Conservation (phyloP, 2,888 invertebrate species). For the Sinodicranocentrus sp. region DNA sequence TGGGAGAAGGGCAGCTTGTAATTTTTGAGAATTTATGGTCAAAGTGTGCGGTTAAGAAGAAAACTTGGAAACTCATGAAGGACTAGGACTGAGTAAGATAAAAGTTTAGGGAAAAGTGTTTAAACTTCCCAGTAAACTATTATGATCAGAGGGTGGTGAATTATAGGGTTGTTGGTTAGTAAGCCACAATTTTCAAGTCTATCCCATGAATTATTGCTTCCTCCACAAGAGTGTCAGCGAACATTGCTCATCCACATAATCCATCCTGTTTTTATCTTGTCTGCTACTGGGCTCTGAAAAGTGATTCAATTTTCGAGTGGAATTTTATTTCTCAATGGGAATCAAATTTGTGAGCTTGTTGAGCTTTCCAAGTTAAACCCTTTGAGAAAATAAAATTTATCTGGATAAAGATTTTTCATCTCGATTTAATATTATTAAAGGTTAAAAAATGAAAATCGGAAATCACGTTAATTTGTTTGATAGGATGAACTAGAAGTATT, state of each 20-base stretch:
- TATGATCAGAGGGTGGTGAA: slow-evolving; percentile 66
- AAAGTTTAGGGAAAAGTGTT: slow-evolving; percentile 63
- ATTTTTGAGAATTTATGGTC: slow-evolving; percentile 53
- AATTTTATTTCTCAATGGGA: too few species aligned
- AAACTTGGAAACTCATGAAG: slow-evolving; percentile 10
- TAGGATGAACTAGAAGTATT: too few species aligned
- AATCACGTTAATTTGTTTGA: too few species aligned
- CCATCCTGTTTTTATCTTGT: not conserved
- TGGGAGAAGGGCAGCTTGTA: slow-evolving; percentile 26
- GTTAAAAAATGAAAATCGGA: too few species aligned
- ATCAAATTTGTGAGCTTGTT: too few species aligned
- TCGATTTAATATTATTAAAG: too few species aligned
- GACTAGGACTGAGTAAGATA: not conserved
- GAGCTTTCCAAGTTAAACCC: too few species aligned
- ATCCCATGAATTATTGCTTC: slow-evolving; percentile 76
- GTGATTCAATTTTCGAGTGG: not conserved
- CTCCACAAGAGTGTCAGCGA: slow-evolving; percentile 49
- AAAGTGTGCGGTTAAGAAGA: slow-evolving; percentile 64
- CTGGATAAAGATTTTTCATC: too few species aligned
- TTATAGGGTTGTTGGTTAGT: slow-evolving; percentile 67
- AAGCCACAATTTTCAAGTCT: slow-evolving; percentile 72
- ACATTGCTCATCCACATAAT: not conserved
- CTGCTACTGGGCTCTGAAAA: not conserved
- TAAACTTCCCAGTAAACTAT: slow-evolving; percentile 54
- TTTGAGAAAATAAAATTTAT: too few species aligned